A percentile compares a stretch with the other conserved stretches of the same genome.
Evolutionary conservation across 2,113 vertebrate genomes (phyloP).

Genomic region (Leuciscus idus): DNA sequence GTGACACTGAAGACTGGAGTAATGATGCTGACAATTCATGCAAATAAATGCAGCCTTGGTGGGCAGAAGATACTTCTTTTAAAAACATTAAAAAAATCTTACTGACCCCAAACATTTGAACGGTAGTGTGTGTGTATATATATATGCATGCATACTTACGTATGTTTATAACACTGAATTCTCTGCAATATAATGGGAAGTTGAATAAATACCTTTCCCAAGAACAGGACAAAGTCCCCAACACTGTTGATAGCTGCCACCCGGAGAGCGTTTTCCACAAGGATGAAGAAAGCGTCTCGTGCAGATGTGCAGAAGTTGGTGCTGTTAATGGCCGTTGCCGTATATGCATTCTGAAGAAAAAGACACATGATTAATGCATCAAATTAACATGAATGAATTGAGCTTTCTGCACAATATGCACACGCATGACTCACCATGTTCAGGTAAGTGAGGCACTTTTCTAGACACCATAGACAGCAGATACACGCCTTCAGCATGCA

Average conservation of each 20-base stretch:
- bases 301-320: slow-evolving; percentile 98
- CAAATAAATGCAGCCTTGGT: no score
- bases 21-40: no score
- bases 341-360: slow-evolving; percentile 87
- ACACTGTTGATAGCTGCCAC: slow-evolving; percentile 96
- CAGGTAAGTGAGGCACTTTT: slow-evolving; percentile 95
- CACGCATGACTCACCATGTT: slow-evolving; percentile 85
- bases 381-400: not conserved
- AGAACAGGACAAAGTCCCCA: slow-evolving; percentile 95
- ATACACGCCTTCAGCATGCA: slow-evolving; percentile 95
- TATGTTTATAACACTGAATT: not conserved
- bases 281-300: slow-evolving; percentile 91
- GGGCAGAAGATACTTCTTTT: no score
- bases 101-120: no score
- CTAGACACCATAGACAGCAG: slow-evolving; percentile 98
- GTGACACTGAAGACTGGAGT: no score
- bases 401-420: not conserved
- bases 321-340: slow-evolving; percentile 98
- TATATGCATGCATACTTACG: no score
- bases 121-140: no score
- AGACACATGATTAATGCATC: not conserved
- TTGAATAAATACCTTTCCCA: slow-evolving; percentile 87
- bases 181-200: not conserved
- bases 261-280: slow-evolving; percentile 92
- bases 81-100: no score